Base-by-base conservation (phyloP, 2,888 invertebrate genomes). In the Liopterus haemorrhoidalis region DNA sequence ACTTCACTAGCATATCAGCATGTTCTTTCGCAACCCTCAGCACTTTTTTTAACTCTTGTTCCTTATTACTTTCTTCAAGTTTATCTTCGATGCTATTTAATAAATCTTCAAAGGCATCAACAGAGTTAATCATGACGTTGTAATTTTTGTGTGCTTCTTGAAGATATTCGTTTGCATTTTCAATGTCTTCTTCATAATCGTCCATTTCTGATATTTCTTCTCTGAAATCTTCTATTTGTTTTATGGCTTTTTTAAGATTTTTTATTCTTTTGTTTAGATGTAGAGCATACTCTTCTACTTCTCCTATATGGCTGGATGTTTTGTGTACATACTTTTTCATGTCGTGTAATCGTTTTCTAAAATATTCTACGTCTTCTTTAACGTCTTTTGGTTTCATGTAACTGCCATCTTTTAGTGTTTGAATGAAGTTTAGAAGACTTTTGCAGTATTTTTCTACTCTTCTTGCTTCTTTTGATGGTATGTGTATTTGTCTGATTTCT, bases 1-100 rank as follows among this genome's bases (percentile, higher is more conserved):
- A 66, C 5, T 67, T 62, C 33, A 71, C 58, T 32, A 67, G 68
- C 50, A 71, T 69, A 19, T 63, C 60, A 6, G 74, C 60, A 20
- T 64, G 66, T 16, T 49, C 47, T 12, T 46, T 53, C 6, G 54
- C 49, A 8, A 52, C 46, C 31, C 52, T 50, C 21, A 53, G 49
- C 8, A 11, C 50, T 63, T 60, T 51, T 65, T 68, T 1, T 63
- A 62, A 28, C 61, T 61, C 46, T 63, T 67, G 5, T 70, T 48
- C 28, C 64, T 58, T 0, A 67, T 59, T 54, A 67, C 62, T 41
- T 67, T 58, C 52, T 66, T 62, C 50, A 69, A 68, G n/a, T n/a
- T n/a, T n/a, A n/a, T n/a, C n/a, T 1, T 4, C 11, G 16, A 15
- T 5, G 4, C 14, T 14, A 12, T 4, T 12, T 31, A n/a, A 15